Conservation (phyloP, 2,113 vertebrate genomes). For the Macquaria australasica region DNA sequence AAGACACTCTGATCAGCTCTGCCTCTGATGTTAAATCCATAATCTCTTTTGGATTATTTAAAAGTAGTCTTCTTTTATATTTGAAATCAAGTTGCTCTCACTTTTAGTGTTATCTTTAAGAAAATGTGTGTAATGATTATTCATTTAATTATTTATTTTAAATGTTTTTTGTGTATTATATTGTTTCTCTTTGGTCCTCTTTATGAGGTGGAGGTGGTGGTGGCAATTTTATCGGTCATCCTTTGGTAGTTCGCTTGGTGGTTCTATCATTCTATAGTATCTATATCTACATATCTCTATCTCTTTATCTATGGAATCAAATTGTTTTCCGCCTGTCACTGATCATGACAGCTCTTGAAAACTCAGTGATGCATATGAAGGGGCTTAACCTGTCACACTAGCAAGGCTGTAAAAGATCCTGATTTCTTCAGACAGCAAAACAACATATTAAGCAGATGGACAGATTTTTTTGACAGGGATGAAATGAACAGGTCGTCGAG, state of each 20-base stretch:
- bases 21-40: neutral
- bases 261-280: neutral
- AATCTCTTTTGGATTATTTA: neutral
- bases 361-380: neutral
- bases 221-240: neutral
- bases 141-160: neutral
- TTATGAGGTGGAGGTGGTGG: neutral
- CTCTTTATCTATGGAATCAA: neutral
- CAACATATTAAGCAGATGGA: too few species aligned
- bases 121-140: neutral
- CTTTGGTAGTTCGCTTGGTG: neutral
- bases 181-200: neutral
- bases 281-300: neutral
- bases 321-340: neutral
- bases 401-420: too few species aligned
- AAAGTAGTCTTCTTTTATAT: neutral
- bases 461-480: too few species aligned
- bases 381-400: neutral
- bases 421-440: too few species aligned
- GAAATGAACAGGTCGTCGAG: too few species aligned
- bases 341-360: neutral
- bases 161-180: too few species aligned
- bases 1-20: neutral
- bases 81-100: neutral
- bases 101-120: neutral